Evolutionary conservation across 1,140 invertebrate species (phyloP).

Genomic region (Pseudomyrmex sp.): DNA sequence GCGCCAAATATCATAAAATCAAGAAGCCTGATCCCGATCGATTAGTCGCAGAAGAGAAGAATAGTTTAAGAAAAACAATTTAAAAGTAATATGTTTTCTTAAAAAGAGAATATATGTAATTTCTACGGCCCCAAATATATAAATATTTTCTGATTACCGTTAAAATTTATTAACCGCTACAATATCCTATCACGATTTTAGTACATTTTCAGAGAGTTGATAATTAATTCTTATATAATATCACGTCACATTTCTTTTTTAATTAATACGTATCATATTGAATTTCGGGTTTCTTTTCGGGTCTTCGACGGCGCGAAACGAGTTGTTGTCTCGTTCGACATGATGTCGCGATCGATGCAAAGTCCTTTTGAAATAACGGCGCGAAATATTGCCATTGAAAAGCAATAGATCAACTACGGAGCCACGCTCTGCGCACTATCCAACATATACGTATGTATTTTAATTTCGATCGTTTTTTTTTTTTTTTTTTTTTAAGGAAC

Average conservation of each 20-base stretch:
- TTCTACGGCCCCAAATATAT: constrained; percentile 30
- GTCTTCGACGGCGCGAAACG: constrained; percentile 17
- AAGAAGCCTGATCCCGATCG: constrained; percentile 24
- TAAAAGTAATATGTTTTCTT: constrained; percentile 3
- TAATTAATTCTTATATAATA: constrained; percentile 51
- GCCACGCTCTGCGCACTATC: constrained; percentile 12
- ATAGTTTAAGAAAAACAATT: constrained; percentile 30
- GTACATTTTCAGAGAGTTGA: constrained; percentile 31
- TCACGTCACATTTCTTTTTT: constrained; percentile 28
- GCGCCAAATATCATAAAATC: constrained; percentile 41
- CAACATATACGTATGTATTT: not conserved
- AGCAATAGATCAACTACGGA: constrained; percentile 20
- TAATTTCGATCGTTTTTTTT: constrained; percentile 4
- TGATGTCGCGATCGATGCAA: too few relatives aligned
- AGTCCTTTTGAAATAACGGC: constrained; percentile 18
- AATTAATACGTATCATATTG: constrained; percentile 33
- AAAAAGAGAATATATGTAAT: constrained; percentile 21
- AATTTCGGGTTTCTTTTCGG: constrained; percentile 30
- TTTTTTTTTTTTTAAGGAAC: not conserved
- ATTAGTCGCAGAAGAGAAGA: constrained; percentile 41
- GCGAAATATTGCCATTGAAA: constrained; percentile 18
- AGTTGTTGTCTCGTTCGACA: not conserved
- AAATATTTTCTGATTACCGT: constrained; percentile 39
- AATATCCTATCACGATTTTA: constrained; percentile 22
- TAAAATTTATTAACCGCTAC: constrained; percentile 43